phyloP scores from a whole-genome alignment of 2,888 invertebrate genomes.

The Byasa hedistus region DNA sequence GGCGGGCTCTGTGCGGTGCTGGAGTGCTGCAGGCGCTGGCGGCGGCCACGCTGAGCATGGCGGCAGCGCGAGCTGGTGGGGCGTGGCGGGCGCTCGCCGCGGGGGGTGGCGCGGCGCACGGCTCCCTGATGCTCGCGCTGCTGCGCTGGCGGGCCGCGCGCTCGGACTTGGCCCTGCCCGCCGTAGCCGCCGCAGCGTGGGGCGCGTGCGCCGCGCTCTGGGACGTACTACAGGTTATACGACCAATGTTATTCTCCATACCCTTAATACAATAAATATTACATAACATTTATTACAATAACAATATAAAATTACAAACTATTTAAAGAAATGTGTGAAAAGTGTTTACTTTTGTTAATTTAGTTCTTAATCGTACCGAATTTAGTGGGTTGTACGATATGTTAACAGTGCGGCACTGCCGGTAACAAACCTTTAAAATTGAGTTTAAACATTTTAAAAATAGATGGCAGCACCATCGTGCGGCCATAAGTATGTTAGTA shows the following conservation, averaged over 20 bases:
- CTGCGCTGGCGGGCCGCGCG: conserved; percentile 89
- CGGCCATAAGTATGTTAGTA: no score
- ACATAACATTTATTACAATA: no score
- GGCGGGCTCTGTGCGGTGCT: conserved; percentile 86
- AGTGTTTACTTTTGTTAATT: no score
- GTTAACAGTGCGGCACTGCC: no score
- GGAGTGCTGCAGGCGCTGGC: conserved; percentile 88
- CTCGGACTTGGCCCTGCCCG: conserved; percentile 89
- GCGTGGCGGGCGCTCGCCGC: conserved; percentile 87
- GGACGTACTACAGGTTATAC: conserved; percentile 83
- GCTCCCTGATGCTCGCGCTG: conserved; percentile 87
- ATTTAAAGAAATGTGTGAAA: no score
- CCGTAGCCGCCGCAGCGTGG: conserved; percentile 92
- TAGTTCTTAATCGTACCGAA: no score
- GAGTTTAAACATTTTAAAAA: no score
- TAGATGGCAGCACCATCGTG: no score
- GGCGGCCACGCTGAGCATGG: conserved; percentile 89
- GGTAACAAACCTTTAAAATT: no score
- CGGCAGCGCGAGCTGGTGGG: conserved; percentile 85
- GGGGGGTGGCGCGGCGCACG: conserved; percentile 90
- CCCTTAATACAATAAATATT: no score
- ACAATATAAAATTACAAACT: no score
- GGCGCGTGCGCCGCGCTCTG: conserved; percentile 92
- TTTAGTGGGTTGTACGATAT: no score
- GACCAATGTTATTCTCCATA: not conserved